A percentile compares a stretch with the other conserved stretches of the same genome.
Evolutionary conservation across 2,113 vertebrate species (phyloP).

Genomic region (Plecotus auritus): DNA sequence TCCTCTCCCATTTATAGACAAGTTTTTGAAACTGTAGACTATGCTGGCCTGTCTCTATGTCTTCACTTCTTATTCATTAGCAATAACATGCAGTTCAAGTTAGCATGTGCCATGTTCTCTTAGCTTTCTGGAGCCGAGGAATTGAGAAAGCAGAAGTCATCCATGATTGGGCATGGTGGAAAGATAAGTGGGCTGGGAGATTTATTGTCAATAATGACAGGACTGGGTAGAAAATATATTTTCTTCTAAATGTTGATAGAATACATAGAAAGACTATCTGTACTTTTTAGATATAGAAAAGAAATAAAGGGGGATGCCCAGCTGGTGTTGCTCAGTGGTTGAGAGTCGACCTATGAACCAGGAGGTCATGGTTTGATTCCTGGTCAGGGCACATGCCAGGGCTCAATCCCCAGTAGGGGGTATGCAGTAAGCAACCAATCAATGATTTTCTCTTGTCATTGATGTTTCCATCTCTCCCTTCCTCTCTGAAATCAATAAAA

Average conservation of each 20-base stretch:
- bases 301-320: not conserved
- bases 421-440: no score
- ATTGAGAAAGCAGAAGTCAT: constrained; percentile 25
- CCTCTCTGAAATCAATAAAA: no score
- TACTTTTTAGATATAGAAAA: constrained; percentile 29
- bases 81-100: not conserved
- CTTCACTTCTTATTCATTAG: constrained; percentile 12
- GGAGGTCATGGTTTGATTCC: no score
- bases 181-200: not conserved
- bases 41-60: not conserved
- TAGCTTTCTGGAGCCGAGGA: constrained; percentile 18
- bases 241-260: constrained; percentile 40
- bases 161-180: not conserved
- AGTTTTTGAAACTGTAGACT: not conserved
- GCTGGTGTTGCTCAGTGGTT: no score
- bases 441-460: no score
- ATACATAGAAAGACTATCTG: not conserved
- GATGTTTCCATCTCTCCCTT: no score
- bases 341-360: no score
- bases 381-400: no score
- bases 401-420: no score
- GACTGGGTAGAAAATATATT: not conserved
- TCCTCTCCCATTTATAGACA: not conserved
- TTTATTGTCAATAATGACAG: not conserved
- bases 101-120: not conserved